phyloP scores from a whole-genome alignment of 2,113 vertebrate genomes.

The Lota lota region DNA sequence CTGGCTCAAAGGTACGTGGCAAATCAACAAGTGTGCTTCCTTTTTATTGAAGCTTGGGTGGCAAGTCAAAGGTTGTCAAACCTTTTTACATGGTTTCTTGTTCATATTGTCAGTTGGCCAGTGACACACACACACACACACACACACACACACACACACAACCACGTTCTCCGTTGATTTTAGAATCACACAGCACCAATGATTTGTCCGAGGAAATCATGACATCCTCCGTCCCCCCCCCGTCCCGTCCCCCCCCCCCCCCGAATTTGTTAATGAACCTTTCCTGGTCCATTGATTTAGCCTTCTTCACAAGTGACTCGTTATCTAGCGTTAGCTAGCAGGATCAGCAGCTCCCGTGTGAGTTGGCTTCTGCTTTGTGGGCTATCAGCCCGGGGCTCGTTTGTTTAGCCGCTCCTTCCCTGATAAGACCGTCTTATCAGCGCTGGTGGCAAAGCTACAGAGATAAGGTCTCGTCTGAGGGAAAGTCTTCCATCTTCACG shows the following conservation, averaged over 20 bases:
- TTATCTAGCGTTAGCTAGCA: constrained; percentile 5
- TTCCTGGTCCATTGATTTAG: neutral
- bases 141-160: neutral
- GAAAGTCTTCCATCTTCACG: no score
- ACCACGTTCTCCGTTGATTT: no score
- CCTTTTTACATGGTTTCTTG: neutral
- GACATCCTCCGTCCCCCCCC: neutral
- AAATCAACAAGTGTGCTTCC: neutral
- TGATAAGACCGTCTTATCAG: neutral
- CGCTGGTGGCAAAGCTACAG: neutral
- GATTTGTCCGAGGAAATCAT: neutral
- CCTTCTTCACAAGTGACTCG: neutral
- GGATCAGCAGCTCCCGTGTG: constrained; percentile 10
- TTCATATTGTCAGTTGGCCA: neutral
- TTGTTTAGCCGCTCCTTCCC: no score
- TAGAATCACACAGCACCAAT: neutral
- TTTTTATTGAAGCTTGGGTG: neutral
- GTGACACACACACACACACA: neutral
- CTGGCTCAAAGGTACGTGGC: constrained; percentile 55
- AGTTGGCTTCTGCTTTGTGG: neutral
- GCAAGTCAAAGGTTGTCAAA: neutral
- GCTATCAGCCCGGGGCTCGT: neutral
- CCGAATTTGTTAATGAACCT: neutral
- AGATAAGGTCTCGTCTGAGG: neutral
- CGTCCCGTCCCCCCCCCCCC: no score